Evolutionary conservation across 2,888 invertebrate genomes (phyloP), one percentile per base, ranked within the genome.

Genomic region (Patella depressa): DNA sequence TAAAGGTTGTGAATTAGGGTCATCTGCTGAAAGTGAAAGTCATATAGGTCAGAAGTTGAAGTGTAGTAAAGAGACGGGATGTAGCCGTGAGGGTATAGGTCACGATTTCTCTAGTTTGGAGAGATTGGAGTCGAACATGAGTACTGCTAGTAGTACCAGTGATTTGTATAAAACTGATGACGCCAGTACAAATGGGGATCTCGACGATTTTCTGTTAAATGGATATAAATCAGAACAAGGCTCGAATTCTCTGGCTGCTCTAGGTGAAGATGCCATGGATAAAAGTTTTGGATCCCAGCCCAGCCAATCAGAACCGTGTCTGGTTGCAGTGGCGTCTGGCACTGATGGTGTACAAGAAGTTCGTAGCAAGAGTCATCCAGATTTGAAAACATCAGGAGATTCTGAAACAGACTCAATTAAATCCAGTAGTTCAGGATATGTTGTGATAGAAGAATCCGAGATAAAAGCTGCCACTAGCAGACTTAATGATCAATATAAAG

Each of bases 401-500:
- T 59, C 59, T 34, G 81, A 81, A 34, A 69, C 72, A 11, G 80
- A 80, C 57, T 72, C 81, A n/a, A 69, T 78, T 12, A 78, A 81
- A 69, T 86, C 86, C 15, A 93, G 97, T 24, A 96, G 96, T 0
- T 97, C 97, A 90, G 96, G 97, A 45, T 97, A 97, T 92, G 96
- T 97, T 2, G 94, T 97, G 84, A 94, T 97, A 54, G 86, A 87
- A 24, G 91, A 91, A 17, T 85, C 82, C 53, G 92, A 92, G 73
- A 86, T 91, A 84, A 89, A 79, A 90, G 88, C 59, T 84, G 87
- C 73, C 83, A 87, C 57, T 86, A 90, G 78, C 7, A 45, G 45
- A 45, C 45, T 45, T 45, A 45, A 73, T 80, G 81, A 88, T 45
- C 73, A 86, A 24, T 84, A 80, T 74, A 88, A 86, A 74, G 85